Percentiles rank a stretch among this genome's conserved stretches.
These are phyloP conservation scores for Bos indicus DNA, from an alignment of 2,113 vertebrate genomes.

Conservation along the genomic window DNA sequence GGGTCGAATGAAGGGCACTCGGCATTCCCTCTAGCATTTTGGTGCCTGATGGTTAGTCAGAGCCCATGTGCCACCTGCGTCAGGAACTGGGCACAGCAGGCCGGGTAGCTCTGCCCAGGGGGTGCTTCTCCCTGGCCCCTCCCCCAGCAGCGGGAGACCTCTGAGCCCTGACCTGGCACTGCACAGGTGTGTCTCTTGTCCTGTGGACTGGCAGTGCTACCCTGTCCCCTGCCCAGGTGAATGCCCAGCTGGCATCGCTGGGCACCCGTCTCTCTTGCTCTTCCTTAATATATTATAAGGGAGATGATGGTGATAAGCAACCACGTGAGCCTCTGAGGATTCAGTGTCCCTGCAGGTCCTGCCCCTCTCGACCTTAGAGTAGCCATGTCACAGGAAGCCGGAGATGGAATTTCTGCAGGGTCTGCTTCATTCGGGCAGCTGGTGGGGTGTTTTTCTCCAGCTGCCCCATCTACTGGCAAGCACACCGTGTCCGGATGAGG, in stretches of 20 bases:
- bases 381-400: slow-evolving; percentile 51
- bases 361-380: slow-evolving; percentile 19
- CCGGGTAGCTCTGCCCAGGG: background rate
- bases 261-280: slow-evolving; percentile 54
- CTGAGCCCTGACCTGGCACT: slow-evolving; percentile 22
- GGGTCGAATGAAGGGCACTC: slow-evolving; percentile 48
- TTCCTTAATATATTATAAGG: slow-evolving; percentile 74
- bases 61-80: background rate
- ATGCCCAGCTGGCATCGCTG: background rate
- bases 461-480: slow-evolving; percentile 5
- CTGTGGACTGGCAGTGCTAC: background rate
- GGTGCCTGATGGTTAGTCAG: background rate
- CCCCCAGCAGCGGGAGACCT: background rate
- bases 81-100: background rate
- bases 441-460: background rate
- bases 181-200: background rate
- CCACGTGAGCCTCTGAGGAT: slow-evolving; percentile 55
- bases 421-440: background rate
- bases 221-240: background rate
- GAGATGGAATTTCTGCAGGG: slow-evolving; percentile 71
- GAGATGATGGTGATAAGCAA: slow-evolving; percentile 51
- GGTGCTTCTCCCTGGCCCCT: background rate
- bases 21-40: background rate
- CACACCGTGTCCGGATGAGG: background rate
- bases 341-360: slow-evolving; percentile 49